Percentiles rank a stretch among this genome's conserved stretches.
These are phyloP conservation scores for Sarcophaga bullata DNA, from an alignment of 1,140 invertebrate species.

Conservation along the genomic window DNA sequence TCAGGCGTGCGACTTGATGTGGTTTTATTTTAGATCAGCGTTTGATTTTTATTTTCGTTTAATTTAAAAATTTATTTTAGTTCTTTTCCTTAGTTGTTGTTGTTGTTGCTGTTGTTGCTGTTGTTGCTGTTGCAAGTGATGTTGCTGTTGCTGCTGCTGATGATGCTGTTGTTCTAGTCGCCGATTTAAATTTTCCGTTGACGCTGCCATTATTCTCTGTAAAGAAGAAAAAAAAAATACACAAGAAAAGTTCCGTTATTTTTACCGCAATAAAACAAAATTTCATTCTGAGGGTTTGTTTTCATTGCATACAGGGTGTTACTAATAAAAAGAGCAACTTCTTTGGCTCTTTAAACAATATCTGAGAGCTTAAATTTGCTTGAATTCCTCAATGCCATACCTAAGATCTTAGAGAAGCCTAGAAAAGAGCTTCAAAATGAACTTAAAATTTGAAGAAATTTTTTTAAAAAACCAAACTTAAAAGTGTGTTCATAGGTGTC, in stretches of 20 bases:
- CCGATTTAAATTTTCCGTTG: conserved; percentile 17
- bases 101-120: not conserved
- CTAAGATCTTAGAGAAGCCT: too few relatives aligned
- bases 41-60: conserved; percentile 34
- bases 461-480: too few relatives aligned
- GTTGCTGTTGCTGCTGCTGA: not conserved
- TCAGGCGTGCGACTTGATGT: too few relatives aligned
- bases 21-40: conserved; percentile 11
- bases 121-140: not conserved
- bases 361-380: too few relatives aligned
- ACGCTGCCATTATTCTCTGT: conserved; percentile 29
- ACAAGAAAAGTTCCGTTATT: conserved; percentile 4
- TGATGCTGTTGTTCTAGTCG: conserved; percentile 24
- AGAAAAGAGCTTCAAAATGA: too few relatives aligned
- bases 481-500: too few relatives aligned
- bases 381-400: too few relatives aligned
- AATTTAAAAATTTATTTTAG: conserved; percentile 31
- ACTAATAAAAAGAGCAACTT: too few relatives aligned
- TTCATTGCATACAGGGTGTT: not conserved
- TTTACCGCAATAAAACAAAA: not conserved
- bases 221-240: conserved; percentile 1
- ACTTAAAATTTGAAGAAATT: too few relatives aligned
- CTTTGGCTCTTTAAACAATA: too few relatives aligned
- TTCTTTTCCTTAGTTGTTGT: conserved; percentile 34
- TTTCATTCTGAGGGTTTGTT: not conserved